Percentiles rank a stretch among this genome's conserved stretches.
These are phyloP conservation scores for Drosophila nasuta DNA, from an alignment of 1,140 invertebrate species.

Conservation along the genomic window DNA sequence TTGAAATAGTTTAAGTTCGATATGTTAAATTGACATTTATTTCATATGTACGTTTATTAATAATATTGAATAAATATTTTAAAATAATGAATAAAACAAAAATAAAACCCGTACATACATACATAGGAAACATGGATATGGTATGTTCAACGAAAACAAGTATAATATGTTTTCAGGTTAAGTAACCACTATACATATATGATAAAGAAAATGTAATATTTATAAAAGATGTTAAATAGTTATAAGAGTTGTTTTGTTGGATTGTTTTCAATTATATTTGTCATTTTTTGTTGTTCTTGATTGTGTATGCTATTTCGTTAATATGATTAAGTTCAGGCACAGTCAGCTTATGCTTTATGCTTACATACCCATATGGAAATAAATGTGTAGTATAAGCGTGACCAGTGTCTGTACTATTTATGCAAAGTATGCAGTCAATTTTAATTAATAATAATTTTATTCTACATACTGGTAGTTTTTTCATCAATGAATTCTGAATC, in stretches of 20 bases:
- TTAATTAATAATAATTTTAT: not conserved
- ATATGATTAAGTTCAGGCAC: constrained; percentile 34
- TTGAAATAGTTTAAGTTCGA: constrained; percentile 45
- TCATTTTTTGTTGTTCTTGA: not conserved
- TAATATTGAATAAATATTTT: constrained; percentile 3
- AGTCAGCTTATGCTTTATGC: constrained; percentile 27
- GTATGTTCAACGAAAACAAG: not conserved
- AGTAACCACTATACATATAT: too few relatives aligned
- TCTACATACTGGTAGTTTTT: not conserved
- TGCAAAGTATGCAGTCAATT: not conserved
- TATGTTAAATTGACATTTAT: constrained; percentile 61
- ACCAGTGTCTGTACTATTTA: constrained; percentile 16
- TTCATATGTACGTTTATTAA: constrained; percentile 15
- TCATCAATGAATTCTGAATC: not conserved
- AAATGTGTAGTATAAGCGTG: constrained; percentile 8
- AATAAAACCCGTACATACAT: constrained; percentile 3
- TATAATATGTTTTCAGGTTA: too few relatives aligned
- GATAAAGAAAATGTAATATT: not conserved
- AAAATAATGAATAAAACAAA: not conserved
- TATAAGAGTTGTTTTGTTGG: not conserved
- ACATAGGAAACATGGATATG: constrained; percentile 18
- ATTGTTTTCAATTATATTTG: not conserved
- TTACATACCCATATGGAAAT: constrained; percentile 3
- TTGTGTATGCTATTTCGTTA: constrained; percentile 30
- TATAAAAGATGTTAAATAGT: not conserved